Percentiles rank a stretch among this genome's conserved stretches.
phyloP scores from a whole-genome alignment of 2,888 invertebrate genomes.

The Drosophila putrida region DNA sequence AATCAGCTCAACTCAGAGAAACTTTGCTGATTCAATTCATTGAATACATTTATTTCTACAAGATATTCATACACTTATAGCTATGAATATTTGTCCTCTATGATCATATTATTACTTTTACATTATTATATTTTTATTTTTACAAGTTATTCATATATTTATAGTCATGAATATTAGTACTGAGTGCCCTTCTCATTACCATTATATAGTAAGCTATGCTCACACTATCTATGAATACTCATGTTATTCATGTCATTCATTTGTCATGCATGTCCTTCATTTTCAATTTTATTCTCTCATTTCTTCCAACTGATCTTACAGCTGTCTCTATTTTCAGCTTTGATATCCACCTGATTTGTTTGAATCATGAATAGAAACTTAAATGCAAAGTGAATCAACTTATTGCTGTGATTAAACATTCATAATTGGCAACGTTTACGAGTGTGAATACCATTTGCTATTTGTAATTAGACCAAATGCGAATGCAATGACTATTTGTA shows the following conservation, averaged over 20 bases:
- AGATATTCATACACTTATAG: not conserved
- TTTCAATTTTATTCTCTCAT: not conserved
- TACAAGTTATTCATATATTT: no score
- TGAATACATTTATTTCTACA: not conserved
- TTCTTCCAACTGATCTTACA: not conserved
- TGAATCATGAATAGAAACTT: not conserved
- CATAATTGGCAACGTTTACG: conserved; percentile 11
- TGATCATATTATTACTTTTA: no score
- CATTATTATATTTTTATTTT: not conserved
- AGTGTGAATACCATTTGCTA: conserved; percentile 5
- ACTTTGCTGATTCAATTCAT: not conserved
- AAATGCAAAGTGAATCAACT: conserved; percentile 9
- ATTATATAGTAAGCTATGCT: not conserved
- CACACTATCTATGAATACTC: not conserved
- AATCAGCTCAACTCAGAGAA: not conserved
- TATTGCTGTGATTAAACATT: conserved; percentile 6
- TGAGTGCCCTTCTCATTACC: not conserved
- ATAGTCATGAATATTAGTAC: not conserved
- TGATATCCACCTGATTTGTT: not conserved
- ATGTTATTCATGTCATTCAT: not conserved
- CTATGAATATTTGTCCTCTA: not conserved
- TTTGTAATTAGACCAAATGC: conserved; percentile 12
- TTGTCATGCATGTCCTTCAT: not conserved
- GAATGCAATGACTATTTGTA: conserved; percentile 4
- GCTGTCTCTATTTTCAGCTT: not conserved